Base-by-base conservation (phyloP, 2,113 vertebrate genomes). In the Crocuta crocuta region DNA sequence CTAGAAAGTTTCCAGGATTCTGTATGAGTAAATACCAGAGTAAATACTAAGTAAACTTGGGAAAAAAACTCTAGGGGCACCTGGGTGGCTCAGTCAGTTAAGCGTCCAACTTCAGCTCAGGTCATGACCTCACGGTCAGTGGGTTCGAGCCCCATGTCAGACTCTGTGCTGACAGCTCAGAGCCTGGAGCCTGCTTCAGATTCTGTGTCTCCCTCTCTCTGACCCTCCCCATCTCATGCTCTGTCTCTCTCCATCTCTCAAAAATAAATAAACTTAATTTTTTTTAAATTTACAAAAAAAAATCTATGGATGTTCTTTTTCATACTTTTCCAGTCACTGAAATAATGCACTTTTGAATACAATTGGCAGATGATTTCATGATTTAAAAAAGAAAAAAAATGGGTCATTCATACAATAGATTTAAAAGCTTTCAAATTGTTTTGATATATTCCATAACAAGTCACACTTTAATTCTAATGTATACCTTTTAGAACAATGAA, bases 381-480 rank as follows among this genome's bases (percentile, higher is more conserved):
- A 98, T 98, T 99, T 98, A 95, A 95, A 90, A 39, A 91, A 96
- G 91, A 97, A 79, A 95, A 90, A 96, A 92, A 97, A 79, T 93
- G 50, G 95, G 74, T 97, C 95, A 97, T 94, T 98, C 15, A 92
- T 90, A 98, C 35, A 98, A 98, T 85, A 95, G 88, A 95, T 97
- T 97, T 97, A 94, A 98, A 98, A 98, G 97, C 58, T 97, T 98
- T 98, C 98, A 89, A 94, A 33, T 95, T 94, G 50, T 98, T 98
- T 97, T 96, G 45, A 92, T 89, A 92, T 98, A 94, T 97, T 70
- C 13, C 94, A 96, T 97, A 97, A 97, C 96, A 98, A 98, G 98
- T 98, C 95, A 96, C 87, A 98, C 70, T 97, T 98, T 98, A 97
- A 98, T 97, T 97, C 95, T 98, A 98, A 99, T 97, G 82, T 97